Percentiles rank a stretch among this genome's conserved stretches.
Conservation (phyloP, 2,113 vertebrate genomes). For the Coreoperca whiteheadi region DNA sequence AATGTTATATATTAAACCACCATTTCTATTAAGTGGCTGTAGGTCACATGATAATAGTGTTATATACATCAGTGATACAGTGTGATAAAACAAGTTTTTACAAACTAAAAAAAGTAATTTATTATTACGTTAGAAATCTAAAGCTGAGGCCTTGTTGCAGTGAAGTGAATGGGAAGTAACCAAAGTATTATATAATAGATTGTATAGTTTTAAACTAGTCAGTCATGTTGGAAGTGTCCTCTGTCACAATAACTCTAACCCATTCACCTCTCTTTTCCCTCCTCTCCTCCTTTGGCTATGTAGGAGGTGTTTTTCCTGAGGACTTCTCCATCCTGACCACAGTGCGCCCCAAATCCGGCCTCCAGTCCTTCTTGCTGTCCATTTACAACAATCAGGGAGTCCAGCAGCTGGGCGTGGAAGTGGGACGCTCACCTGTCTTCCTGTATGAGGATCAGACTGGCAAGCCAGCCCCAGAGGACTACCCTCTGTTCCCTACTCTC, state of each 20-base stretch:
- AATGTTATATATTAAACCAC: not conserved
- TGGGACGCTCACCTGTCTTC: constrained; percentile 96
- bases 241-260: not conserved
- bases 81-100: not conserved
- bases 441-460: constrained; percentile 96
- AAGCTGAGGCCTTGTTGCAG: not conserved
- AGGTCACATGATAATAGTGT: not conserved
- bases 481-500: constrained; percentile 92
- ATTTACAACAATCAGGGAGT: constrained; percentile 93
- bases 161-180: not conserved
- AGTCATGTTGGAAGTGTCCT: not conserved
- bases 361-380: constrained; percentile 96
- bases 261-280: not conserved
- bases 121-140: not conserved
- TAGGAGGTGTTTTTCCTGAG: constrained; percentile 93
- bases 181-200: not conserved
- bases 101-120: not conserved
- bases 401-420: constrained; percentile 95
- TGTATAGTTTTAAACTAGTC: not conserved
- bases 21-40: not conserved
- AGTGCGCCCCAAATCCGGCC: constrained; percentile 92
- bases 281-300: not conserved
- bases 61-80: not conserved
- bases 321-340: constrained; percentile 99
- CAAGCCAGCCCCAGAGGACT: constrained; percentile 94